These are phyloP conservation scores for Torymus aiolomorphi DNA, from an alignment of 2,888 invertebrate genomes.

Conservation along the genomic window DNA sequence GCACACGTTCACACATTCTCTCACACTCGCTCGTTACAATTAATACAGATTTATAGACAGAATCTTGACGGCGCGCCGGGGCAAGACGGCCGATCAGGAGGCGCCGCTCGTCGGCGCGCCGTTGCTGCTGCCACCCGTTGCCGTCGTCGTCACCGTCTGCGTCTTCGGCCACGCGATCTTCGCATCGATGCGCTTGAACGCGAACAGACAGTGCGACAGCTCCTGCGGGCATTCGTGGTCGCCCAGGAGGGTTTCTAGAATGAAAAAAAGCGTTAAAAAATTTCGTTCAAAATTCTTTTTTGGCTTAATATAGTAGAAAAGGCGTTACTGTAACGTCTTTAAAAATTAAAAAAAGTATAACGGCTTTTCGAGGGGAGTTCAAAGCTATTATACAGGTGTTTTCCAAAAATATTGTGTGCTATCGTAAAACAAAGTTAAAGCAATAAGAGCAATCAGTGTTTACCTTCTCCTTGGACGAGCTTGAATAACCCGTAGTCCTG, in stretches of 20 bases:
- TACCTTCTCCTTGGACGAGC: slow-evolving; percentile 92
- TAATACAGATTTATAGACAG: slow-evolving; percentile 52
- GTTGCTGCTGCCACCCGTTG: neutral
- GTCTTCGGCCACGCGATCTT: slow-evolving; percentile 96
- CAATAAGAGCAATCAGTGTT: neutral
- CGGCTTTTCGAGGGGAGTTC: no score
- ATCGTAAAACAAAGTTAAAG: neutral
- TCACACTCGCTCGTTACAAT: neutral
- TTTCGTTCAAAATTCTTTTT: neutral
- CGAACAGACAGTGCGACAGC: slow-evolving; percentile 92
- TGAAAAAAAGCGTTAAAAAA: slow-evolving; percentile 50
- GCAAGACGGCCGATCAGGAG: slow-evolving; percentile 47
- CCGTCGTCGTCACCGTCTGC: neutral
- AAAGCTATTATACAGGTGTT: no score
- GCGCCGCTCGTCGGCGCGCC: neutral
- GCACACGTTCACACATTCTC: neutral
- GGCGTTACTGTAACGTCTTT: neutral
- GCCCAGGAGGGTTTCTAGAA: slow-evolving; percentile 90
- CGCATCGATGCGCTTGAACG: slow-evolving; percentile 96
- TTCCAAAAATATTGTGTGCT: neutral
- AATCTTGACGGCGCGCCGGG: slow-evolving; percentile 45
- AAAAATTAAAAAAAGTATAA: slow-evolving; percentile 3
- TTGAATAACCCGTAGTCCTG: slow-evolving; percentile 96
- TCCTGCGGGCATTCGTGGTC: slow-evolving; percentile 95
- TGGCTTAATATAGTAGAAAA: neutral